phyloP scores from a whole-genome alignment of 2,888 invertebrate genomes.

The Branchipolynoe longqiensis region DNA sequence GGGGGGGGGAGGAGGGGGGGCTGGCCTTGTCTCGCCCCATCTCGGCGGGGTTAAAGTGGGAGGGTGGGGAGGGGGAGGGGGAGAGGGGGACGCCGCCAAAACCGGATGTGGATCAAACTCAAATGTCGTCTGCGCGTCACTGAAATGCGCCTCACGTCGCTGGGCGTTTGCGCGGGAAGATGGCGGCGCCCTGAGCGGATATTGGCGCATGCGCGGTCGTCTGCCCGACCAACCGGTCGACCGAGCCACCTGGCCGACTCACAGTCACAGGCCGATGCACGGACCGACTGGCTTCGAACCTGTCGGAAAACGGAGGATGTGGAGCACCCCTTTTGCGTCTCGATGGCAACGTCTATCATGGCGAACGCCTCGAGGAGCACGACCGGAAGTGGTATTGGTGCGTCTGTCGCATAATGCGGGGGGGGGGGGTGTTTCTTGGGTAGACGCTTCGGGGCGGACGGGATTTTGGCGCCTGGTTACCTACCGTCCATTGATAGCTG shows the following conservation, averaged over 20 bases:
- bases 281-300: not conserved
- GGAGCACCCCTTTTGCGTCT: not conserved
- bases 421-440: not conserved
- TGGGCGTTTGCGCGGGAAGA: constrained; percentile 13
- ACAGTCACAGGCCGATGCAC: not conserved
- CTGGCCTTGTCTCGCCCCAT: not conserved
- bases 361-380: not conserved
- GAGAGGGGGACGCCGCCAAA: constrained; percentile 3
- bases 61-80: too few relatives aligned
- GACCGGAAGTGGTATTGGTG: not conserved
- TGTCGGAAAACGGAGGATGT: not conserved
- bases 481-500: not conserved
- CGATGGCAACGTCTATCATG: not conserved
- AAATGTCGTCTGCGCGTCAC: constrained; percentile 35
- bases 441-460: not conserved
- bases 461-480: constrained; percentile 10
- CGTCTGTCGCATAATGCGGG: constrained; percentile 3
- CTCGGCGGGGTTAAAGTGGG: constrained; percentile 7
- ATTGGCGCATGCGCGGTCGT: not conserved
- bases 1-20: not conserved
- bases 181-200: constrained; percentile 5
- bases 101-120: constrained; percentile 21
- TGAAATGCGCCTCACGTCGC: constrained; percentile 37
- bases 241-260: not conserved
- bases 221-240: not conserved